Conservation (phyloP, 2,888 invertebrate species). For the Campoplex capitator region DNA sequence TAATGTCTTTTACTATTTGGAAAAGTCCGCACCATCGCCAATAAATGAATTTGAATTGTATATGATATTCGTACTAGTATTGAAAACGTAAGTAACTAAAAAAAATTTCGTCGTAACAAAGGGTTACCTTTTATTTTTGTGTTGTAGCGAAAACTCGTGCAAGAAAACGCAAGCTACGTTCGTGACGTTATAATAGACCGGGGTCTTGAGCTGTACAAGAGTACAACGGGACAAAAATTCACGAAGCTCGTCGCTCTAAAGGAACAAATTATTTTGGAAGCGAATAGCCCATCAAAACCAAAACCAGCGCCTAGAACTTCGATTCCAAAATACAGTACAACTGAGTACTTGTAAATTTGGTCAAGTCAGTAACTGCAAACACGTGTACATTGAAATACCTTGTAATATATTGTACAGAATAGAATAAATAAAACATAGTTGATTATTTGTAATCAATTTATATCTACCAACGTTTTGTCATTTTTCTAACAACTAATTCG, state of each 20-base stretch:
- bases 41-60: no score
- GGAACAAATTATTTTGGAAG: constrained; percentile 87
- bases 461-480: constrained; percentile 38
- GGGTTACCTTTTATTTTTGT: constrained; percentile 67
- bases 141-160: constrained; percentile 88
- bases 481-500: constrained; percentile 1
- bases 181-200: constrained; percentile 85
- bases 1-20: no score
- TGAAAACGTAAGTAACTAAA: no score
- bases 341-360: constrained; percentile 85
- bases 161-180: constrained; percentile 90
- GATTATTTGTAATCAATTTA: constrained; percentile 51
- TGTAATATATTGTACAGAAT: constrained; percentile 76
- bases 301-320: constrained; percentile 87
- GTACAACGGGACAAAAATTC: constrained; percentile 79
- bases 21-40: no score
- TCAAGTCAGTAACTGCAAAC: constrained; percentile 28
- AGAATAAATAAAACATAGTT: constrained; percentile 54
- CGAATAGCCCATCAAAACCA: constrained; percentile 85
- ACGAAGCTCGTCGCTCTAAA: constrained; percentile 79
- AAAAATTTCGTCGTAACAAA: neutral
- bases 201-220: constrained; percentile 82
- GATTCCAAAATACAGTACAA: constrained; percentile 89
- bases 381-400: constrained; percentile 29
- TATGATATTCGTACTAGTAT: no score